Base-by-base conservation (phyloP, 2,113 vertebrate species). In the Boulengeromyrus knoepffleri region DNA sequence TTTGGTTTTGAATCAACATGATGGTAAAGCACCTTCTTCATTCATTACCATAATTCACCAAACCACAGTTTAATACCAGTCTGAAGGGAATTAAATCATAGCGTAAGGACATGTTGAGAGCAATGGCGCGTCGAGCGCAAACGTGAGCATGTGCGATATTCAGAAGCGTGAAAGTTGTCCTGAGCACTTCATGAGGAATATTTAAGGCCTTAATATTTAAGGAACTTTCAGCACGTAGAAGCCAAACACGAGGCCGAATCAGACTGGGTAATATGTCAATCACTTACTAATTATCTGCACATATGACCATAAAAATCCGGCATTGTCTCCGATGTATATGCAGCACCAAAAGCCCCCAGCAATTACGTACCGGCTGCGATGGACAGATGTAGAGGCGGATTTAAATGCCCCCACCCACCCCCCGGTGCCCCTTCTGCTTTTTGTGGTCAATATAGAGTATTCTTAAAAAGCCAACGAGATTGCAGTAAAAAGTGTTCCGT, bases 401-500 rank as follows among this genome's bases (percentile, higher is more conserved):
- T 88, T 36, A 88, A 91, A 92, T 87, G 52, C 88, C 91, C 89
- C 84, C 21, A 3, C 9, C 58, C 62, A 88, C 56, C 66, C 89
- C 83, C 88, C 86, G 47, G 87, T 90, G 77, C 92, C 88, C 58
- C 77, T 17, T 85, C 53, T 46, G 62, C 89, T 77, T 15, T 88
- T 88, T 85, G 85, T 77, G 88, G 91, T 92, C 91, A 90, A 90
- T 92, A 89, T 83, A 56, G 13, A 86, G 46, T 80, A 50, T 91
- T 88, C 87, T 89, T 91, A 88, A 91, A 90, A 90, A 88, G 88
- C 90, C 74, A 90, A 83, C 24, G 85, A 89, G 85, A 91, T 87
- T 85, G 85, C 90, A 80, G 89, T 88, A 45, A 83, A 53, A 84
- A 53, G 90, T 87, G 84, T 84, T 91, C 88, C 52, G 19, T 84